Conservation (phyloP, 2,113 vertebrate genomes). For the Porphyrio hochstetteri region DNA sequence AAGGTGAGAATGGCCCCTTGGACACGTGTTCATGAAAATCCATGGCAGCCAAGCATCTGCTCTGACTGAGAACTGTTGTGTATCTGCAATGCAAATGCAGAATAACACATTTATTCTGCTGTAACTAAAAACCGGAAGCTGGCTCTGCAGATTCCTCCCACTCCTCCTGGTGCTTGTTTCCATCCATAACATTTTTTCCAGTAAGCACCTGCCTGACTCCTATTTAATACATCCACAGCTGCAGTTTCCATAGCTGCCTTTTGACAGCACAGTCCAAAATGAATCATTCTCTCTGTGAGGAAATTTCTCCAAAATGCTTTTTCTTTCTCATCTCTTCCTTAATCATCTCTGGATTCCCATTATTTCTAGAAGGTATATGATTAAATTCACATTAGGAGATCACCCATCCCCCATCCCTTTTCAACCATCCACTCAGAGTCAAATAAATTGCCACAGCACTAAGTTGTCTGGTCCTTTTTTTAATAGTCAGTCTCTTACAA, state of each 20-base stretch:
- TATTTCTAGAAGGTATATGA: slow-evolving; percentile 18
- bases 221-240: slow-evolving; percentile 63
- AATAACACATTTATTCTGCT: slow-evolving; percentile 48
- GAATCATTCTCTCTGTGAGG: slow-evolving; percentile 46
- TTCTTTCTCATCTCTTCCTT: slow-evolving; percentile 42
- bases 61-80: slow-evolving; percentile 16
- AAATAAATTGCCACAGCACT: not conserved
- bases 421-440: not conserved
- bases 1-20: slow-evolving; percentile 29
- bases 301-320: slow-evolving; percentile 51
- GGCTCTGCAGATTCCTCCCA: slow-evolving; percentile 60
- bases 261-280: slow-evolving; percentile 47
- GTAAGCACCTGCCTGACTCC: slow-evolving; percentile 61
- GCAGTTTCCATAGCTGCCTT: slow-evolving; percentile 64
- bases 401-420: not conserved
- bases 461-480: not conserved
- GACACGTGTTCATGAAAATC: not conserved
- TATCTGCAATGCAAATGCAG: slow-evolving; percentile 60
- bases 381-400: slow-evolving; percentile 38
- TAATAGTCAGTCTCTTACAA: not conserved
- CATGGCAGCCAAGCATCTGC: not conserved
- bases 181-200: slow-evolving; percentile 65
- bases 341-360: slow-evolving; percentile 19
- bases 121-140: slow-evolving; percentile 55
- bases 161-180: slow-evolving; percentile 62